Evolutionary conservation across 23 tunicate species (phyloP).

Genomic region (Oikopleura vanhoeffeni): DNA sequence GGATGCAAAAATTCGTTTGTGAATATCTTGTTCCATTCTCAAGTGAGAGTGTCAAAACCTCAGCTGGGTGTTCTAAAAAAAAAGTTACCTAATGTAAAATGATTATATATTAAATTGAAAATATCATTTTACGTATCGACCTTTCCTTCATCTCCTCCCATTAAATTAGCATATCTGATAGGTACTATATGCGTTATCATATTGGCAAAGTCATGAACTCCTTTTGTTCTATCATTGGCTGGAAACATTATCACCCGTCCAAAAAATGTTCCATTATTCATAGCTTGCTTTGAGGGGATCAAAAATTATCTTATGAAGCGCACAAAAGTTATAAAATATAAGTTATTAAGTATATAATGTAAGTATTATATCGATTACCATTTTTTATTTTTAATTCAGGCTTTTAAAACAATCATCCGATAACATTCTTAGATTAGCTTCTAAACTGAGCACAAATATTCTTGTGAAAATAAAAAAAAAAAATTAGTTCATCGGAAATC

Average conservation of each 20-base stretch:
- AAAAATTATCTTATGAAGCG: not conserved
- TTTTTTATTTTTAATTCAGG: too few species aligned
- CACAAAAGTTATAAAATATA: not conserved
- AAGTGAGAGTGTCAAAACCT: too few species aligned
- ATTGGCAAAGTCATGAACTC: not conserved
- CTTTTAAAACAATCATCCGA: too few species aligned
- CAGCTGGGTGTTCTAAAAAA: too few species aligned
- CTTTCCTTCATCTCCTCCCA: not conserved
- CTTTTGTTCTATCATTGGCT: not conserved
- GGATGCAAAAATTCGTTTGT: too few species aligned
- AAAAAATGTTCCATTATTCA: constrained; percentile 5
- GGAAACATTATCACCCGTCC: not conserved
- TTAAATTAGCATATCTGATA: not conserved
- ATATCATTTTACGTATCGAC: not conserved
- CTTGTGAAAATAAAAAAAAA: too few species aligned
- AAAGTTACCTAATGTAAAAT: too few species aligned
- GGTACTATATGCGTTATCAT: not conserved
- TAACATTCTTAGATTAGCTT: too few species aligned
- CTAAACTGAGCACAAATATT: too few species aligned
- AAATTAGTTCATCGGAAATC: too few species aligned
- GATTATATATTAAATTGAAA: too few species aligned
- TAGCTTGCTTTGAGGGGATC: not conserved
- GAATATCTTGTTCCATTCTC: too few species aligned
- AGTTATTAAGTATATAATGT: not conserved
- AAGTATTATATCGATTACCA: not conserved